Percentiles rank a stretch among this genome's conserved stretches.
These are phyloP conservation scores for Acromyrmex echinatior DNA, from an alignment of 1,140 invertebrate species.

Conservation along the genomic window DNA sequence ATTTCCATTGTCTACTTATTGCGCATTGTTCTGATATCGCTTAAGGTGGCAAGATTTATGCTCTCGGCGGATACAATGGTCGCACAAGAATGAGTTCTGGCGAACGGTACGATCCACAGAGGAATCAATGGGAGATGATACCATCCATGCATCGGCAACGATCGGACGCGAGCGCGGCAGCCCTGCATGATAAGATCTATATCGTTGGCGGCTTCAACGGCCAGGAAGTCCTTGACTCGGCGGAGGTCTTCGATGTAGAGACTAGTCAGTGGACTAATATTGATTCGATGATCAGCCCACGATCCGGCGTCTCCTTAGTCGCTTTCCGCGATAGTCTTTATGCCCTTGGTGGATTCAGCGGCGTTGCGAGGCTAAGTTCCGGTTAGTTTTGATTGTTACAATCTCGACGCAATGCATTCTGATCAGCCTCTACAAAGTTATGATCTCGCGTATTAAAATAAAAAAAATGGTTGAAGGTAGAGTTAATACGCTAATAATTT, in stretches of 20 bases:
- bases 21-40: neutral
- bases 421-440: neutral
- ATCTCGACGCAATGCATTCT: neutral
- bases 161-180: constrained; percentile 91
- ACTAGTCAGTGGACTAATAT: constrained; percentile 92
- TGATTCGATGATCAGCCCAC: constrained; percentile 91
- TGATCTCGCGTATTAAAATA: neutral
- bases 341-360: constrained; percentile 92
- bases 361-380: constrained; percentile 87
- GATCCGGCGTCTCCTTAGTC: constrained; percentile 93
- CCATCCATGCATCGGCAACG: constrained; percentile 92
- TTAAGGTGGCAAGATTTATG: constrained; percentile 91
- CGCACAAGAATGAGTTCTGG: constrained; percentile 92
- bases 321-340: constrained; percentile 90
- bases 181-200: constrained; percentile 87
- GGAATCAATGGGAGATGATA: constrained; percentile 94
- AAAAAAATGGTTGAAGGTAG: neutral
- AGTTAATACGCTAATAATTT: neutral
- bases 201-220: constrained; percentile 93
- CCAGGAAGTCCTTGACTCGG: constrained; percentile 89
- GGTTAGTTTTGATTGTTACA: constrained; percentile 58
- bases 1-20: constrained; percentile 26
- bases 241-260: constrained; percentile 89
- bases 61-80: constrained; percentile 96
- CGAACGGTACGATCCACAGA: constrained; percentile 90